A percentile compares a stretch with the other conserved stretches of the same genome.
phyloP scores from a whole-genome alignment of 2,113 vertebrate species.

The Amblyornis subalaris region DNA sequence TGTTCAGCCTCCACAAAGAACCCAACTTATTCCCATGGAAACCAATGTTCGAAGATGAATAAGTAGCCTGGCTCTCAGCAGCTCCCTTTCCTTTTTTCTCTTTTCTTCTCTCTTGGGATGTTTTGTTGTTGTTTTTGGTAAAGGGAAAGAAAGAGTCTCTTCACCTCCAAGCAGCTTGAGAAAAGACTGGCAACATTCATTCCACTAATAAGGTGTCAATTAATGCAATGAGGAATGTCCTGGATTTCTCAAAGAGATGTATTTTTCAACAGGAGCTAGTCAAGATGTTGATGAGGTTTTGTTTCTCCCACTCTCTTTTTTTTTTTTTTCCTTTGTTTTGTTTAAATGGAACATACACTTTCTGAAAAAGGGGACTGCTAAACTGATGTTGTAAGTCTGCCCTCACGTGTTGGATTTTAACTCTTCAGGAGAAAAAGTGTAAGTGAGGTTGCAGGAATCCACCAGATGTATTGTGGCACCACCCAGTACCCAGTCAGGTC shows the following conservation, averaged over 20 bases:
- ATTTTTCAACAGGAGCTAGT: slow-evolving; percentile 32
- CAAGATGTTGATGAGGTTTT: slow-evolving; percentile 33
- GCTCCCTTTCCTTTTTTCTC: slow-evolving; percentile 61
- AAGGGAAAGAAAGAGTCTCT: slow-evolving; percentile 41
- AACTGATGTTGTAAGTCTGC: slow-evolving; percentile 49
- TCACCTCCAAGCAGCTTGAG: slow-evolving; percentile 14
- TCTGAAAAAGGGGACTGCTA: not conserved
- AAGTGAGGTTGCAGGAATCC: not conserved
- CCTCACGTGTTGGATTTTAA: slow-evolving; percentile 52
- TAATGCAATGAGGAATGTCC: slow-evolving; percentile 46
- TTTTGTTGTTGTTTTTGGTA: slow-evolving; percentile 62
- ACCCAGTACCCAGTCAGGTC: not conserved
- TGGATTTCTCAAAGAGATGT: slow-evolving; percentile 31
- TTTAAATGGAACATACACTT: not conserved
- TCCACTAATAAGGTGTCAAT: slow-evolving; percentile 57
- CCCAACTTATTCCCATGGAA: slow-evolving; percentile 73
- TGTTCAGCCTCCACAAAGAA: slow-evolving; percentile 58
- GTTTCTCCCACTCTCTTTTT: not conserved
- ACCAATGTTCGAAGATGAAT: slow-evolving; percentile 58
- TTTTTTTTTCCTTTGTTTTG: not conserved
- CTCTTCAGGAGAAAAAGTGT: not conserved
- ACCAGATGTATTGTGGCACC: not conserved
- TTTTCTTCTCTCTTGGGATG: slow-evolving; percentile 57
- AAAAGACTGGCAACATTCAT: slow-evolving; percentile 43
- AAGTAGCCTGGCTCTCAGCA: slow-evolving; percentile 51